Percentiles rank a stretch among this genome's conserved stretches.
Conservation (phyloP, 2,888 invertebrate species). For the Gymnoscelis rufifasciata region DNA sequence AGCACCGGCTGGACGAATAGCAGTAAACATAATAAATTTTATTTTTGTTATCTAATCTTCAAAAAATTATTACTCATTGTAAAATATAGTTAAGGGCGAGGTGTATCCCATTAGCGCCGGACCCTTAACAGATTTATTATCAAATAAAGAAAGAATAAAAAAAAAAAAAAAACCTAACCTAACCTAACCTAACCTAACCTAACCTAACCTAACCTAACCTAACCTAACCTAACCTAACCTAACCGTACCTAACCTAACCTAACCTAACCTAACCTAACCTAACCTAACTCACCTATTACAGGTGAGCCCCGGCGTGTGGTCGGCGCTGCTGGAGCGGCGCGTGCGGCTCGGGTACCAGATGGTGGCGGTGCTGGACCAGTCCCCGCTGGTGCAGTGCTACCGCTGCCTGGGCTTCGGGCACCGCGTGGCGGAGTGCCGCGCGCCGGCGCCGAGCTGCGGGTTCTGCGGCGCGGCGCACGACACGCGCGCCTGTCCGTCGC, state of each 20-base stretch:
- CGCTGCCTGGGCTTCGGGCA: slow-evolving; percentile 8
- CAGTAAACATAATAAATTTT: no score
- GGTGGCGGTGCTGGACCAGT: slow-evolving; percentile 3
- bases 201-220: slow-evolving; percentile 18
- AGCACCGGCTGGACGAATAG: no score
- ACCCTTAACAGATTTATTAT: no score
- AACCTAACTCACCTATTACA: slow-evolving; percentile 15
- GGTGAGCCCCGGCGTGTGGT: slow-evolving; percentile 1
- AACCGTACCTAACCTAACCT: slow-evolving; percentile 7
- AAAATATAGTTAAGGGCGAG: no score
- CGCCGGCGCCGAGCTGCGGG: neutral
- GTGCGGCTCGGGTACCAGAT: slow-evolving; percentile 9
- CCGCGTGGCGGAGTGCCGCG: neutral
- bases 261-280: slow-evolving; percentile 22
- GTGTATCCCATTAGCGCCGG: no score
- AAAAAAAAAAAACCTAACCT: slow-evolving; percentile 22
- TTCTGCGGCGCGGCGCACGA: slow-evolving; percentile 6
- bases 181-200: slow-evolving; percentile 22
- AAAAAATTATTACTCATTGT: no score
- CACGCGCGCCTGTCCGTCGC: slow-evolving; percentile 2
- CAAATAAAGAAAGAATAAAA: no score
- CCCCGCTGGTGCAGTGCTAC: slow-evolving; percentile 6
- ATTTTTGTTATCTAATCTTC: no score
- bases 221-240: slow-evolving; percentile 5
- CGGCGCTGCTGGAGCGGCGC: neutral